These are phyloP conservation scores for Petrophora chlorosata DNA, from an alignment of 2,888 invertebrate genomes.

Conservation along the genomic window DNA sequence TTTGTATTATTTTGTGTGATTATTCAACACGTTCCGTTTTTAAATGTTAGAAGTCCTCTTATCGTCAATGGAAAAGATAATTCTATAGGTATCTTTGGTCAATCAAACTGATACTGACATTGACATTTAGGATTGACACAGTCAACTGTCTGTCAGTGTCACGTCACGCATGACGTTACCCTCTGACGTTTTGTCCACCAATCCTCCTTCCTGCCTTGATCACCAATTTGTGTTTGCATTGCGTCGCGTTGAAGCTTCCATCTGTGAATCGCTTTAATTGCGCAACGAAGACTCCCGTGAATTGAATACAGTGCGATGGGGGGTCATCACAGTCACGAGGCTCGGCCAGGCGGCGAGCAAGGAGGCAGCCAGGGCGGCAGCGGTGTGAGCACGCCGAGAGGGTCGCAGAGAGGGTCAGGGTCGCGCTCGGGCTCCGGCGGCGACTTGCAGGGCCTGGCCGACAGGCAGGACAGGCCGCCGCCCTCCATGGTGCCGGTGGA, in stretches of 20 bases:
- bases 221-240: conserved; percentile 18
- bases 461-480: conserved; percentile 72
- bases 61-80: no score
- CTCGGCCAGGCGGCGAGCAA: conserved; percentile 50
- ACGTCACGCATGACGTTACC: background rate
- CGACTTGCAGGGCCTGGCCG: conserved; percentile 86
- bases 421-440: conserved; percentile 86
- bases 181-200: background rate
- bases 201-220: background rate
- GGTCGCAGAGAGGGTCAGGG: conserved; percentile 71
- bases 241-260: conserved; percentile 21
- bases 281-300: background rate
- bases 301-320: conserved; percentile 54
- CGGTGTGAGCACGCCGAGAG: conserved; percentile 69
- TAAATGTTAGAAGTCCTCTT: no score
- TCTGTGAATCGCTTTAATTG: conserved; percentile 10
- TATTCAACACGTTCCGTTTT: no score
- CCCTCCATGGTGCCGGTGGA: conserved; percentile 89
- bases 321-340: conserved; percentile 68
- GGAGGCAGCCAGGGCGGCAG: conserved; percentile 55
- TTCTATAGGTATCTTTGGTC: no score
- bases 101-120: no score
- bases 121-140: no score
- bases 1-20: no score
- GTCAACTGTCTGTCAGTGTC: background rate